Conservation (phyloP, 2,113 vertebrate genomes). For the Lepus timidus region DNA sequence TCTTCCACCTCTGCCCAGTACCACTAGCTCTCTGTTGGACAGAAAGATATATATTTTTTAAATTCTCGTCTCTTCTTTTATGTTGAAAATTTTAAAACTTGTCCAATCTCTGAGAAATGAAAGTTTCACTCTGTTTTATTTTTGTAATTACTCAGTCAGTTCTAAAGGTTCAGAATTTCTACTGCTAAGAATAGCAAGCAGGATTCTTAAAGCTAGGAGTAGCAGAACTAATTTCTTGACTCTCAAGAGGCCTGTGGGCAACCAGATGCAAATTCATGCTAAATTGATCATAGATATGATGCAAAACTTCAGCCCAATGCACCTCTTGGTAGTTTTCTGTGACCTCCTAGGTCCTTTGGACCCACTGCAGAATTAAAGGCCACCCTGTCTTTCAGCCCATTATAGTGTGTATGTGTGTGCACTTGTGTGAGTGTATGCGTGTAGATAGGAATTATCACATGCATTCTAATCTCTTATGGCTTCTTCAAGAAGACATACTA, state of each 20-base stretch:
- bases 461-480: slow-evolving; percentile 24
- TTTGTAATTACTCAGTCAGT: slow-evolving; percentile 65
- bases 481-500: background rate
- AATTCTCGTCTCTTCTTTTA: background rate
- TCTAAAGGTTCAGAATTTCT: slow-evolving; percentile 66
- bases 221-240: slow-evolving; percentile 69
- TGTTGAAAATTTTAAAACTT: slow-evolving; percentile 44
- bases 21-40: background rate
- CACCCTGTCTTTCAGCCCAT: background rate
- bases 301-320: background rate
- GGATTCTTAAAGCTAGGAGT: slow-evolving; percentile 51
- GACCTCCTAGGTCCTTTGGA: background rate
- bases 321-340: slow-evolving; percentile 15
- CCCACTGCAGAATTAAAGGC: slow-evolving; percentile 13
- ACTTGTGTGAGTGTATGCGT: background rate
- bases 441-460: background rate
- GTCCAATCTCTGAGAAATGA: slow-evolving; percentile 16
- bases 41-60: background rate
- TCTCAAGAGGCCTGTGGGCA: slow-evolving; percentile 43
- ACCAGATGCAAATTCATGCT: slow-evolving; percentile 48
- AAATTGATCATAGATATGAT: slow-evolving; percentile 30
- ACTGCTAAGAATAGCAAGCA: slow-evolving; percentile 64
- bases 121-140: slow-evolving; percentile 43
- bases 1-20: background rate
- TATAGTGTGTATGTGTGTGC: background rate